phyloP scores from a whole-genome alignment of 2,888 invertebrate genomes.

The Mesochorus sp. region DNA sequence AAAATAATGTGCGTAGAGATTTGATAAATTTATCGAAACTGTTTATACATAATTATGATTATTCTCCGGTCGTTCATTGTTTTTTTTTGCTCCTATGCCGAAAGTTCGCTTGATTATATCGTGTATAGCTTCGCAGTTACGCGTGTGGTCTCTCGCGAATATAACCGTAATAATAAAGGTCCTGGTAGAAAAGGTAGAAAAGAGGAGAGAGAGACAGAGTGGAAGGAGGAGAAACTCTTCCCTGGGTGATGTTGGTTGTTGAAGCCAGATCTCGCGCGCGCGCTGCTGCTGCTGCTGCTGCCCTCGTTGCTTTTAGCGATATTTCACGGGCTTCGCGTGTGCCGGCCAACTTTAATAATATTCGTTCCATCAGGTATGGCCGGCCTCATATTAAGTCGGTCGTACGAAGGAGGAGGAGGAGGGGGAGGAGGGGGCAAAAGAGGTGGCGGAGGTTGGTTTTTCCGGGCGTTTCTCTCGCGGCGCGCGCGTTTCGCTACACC shows the following conservation, averaged over 20 bases:
- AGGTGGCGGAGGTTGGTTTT: conserved; percentile 46
- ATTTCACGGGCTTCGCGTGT: conserved; percentile 81
- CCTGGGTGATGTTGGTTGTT: conserved; percentile 20
- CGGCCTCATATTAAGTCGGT: conserved; percentile 79
- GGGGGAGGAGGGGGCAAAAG: conserved; percentile 61
- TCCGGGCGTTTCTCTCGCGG: conserved; percentile 34
- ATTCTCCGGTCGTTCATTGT: conserved; percentile 17
- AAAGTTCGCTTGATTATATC: conserved; percentile 59
- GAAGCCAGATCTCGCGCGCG: conserved; percentile 17
- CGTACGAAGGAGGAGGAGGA: conserved; percentile 65
- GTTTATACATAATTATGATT: background rate
- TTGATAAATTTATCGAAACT: no score
- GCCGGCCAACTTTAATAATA: conserved; percentile 81
- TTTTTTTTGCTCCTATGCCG: background rate
- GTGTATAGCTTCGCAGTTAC: conserved; percentile 22
- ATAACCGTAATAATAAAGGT: conserved; percentile 66
- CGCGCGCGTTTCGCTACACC: conserved; percentile 6
- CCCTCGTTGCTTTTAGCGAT: conserved; percentile 71
- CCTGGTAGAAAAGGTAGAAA: conserved; percentile 44
- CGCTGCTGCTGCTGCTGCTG: background rate
- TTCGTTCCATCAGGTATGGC: conserved; percentile 82
- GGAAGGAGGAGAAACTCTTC: no score
- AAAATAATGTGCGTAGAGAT: no score
- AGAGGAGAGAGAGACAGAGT: conserved; percentile 14
- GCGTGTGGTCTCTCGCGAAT: conserved; percentile 30